Evolutionary conservation across 2,797 vertebrate genomes (phyloP), one percentile per base, ranked within the genome.

Genomic region (Prionace glauca): DNA sequence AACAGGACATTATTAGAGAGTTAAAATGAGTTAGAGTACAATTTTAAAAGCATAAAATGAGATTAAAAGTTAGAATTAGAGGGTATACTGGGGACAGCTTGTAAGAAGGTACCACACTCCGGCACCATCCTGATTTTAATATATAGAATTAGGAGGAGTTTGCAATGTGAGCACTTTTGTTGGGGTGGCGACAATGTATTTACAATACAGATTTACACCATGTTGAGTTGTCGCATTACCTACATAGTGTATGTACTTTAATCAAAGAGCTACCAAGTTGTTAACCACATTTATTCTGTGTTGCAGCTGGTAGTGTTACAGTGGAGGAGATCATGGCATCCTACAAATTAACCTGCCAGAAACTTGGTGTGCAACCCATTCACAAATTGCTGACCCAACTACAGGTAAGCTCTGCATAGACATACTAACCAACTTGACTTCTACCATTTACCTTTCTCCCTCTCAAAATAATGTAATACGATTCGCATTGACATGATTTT

Each of bases 331-430:
- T 98, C 84, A 97, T 96, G 95, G 95, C 79, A 96, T 97, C 97
- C 90, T 98, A 98, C 96, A 96, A 97, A 96, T 97, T 97, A 96
- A 98, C 97, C 97, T 98, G 98, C 96, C 96, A 96, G 96, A 97
- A 97, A 96, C 97, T 98, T 96, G 96, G 97, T 87, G 97, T 98
- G 96, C 96, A 97, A 92, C 98, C 98, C 95, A 96, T 96, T 94
- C 93, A 95, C 1, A 96, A 96, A 95, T 95, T 97, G 87, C 96
- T 98, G 96, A 97, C 97, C 92, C 98, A 98, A 96, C 97, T 98
- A 77, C 97, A 98, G 98, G 98, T 98, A 97, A 71, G 60, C 93
- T 95, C 41, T 74, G 36, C 41, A 3, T 36, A 65, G 29, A 95
- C 0, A 26, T 24, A 65, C 67, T n/a, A 71, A 95, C n/a, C 62